Base-by-base conservation (phyloP, 2,797 vertebrate genomes). In the Sebastes ruberrimus region DNA sequence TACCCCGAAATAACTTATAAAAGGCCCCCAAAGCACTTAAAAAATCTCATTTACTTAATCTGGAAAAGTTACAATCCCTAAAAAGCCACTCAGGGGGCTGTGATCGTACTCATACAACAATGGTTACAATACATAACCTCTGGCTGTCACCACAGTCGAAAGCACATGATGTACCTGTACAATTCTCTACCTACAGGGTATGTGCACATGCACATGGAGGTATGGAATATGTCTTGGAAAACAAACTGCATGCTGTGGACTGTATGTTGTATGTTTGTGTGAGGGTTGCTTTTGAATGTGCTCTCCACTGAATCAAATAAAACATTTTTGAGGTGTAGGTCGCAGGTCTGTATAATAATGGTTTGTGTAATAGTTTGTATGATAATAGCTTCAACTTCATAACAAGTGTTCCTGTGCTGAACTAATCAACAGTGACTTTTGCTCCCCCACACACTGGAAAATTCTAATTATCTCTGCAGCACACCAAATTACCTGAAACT, bases 401-500 rank as follows among this genome's bases (percentile, higher is more conserved):
- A 35, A 75, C 73, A 81, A 66, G n/a, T 80, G 71, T 28, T 61
- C 14, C 69, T 70, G 10, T 42, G 59, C 53, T 82, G 32, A 86
- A 84, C 71, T 73, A 80, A 91, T 78, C 74, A 76, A 79, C 28
- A 80, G 18, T 74, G 70, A 80, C 80, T 88, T 84, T 81, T 75
- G 33, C 76, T 78, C 72, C 22, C 32, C 23, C 35, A 64, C 74
- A 77, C 49, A 33, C 16, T 20, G 22, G 62, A 6, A 61, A 61
- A 81, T 84, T 86, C 61, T 82, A 88, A 88, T 91, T 85, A 81
- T 84, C 80, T 80, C 61, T 69, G 60, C 68, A 81, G 69, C 53
- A 28, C 68, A 77, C 74, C 71, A 77, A 72, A 91, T 89, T 68
- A 86, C 84, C 76, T 70, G 81, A 81, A 80, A 79, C 74, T 52